These are phyloP conservation scores for Oscheius sp. DNA, from an alignment of 2,888 invertebrate genomes.

Conservation along the genomic window DNA sequence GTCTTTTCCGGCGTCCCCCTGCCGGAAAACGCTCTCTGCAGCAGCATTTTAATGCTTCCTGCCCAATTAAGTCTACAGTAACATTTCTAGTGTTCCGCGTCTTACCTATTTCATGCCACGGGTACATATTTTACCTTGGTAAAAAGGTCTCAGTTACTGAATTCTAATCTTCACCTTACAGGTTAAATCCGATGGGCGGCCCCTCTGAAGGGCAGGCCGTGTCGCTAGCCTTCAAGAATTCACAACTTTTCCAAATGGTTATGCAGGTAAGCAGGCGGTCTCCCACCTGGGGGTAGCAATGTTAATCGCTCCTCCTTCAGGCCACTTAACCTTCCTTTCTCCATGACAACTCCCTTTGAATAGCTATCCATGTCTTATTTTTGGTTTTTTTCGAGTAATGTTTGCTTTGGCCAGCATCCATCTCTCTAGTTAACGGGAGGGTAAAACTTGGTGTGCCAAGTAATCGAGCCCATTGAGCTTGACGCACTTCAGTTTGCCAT, in stretches of 20 bases:
- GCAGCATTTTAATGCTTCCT: conserved; percentile 23
- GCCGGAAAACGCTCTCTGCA: conserved; percentile 34
- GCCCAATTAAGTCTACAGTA: conserved; percentile 9
- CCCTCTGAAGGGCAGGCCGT: conserved; percentile 39
- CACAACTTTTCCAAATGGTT: conserved; percentile 56
- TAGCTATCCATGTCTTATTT: too few relatives aligned
- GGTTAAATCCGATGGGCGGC: conserved; percentile 34
- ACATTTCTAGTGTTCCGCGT: not conserved
- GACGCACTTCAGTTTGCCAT: too few relatives aligned
- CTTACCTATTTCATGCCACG: not conserved
- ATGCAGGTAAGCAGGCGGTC: conserved; percentile 49
- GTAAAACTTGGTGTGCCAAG: conserved; percentile 33
- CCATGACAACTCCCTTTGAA: not conserved
- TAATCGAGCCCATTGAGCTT: conserved; percentile 18
- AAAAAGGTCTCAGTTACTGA: not conserved
- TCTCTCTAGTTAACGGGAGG: too few relatives aligned
- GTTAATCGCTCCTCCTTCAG: conserved; percentile 33
- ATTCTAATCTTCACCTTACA: not conserved
- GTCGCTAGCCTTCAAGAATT: conserved; percentile 49
- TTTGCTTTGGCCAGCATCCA: too few relatives aligned
- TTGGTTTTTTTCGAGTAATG: too few relatives aligned
- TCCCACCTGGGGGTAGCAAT: conserved; percentile 7
- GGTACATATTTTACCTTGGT: conserved; percentile 15
- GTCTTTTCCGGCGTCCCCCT: conserved; percentile 37
- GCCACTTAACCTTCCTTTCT: conserved; percentile 39